Conservation (phyloP, 2,113 vertebrate species). For the Tinamus guttatus region DNA sequence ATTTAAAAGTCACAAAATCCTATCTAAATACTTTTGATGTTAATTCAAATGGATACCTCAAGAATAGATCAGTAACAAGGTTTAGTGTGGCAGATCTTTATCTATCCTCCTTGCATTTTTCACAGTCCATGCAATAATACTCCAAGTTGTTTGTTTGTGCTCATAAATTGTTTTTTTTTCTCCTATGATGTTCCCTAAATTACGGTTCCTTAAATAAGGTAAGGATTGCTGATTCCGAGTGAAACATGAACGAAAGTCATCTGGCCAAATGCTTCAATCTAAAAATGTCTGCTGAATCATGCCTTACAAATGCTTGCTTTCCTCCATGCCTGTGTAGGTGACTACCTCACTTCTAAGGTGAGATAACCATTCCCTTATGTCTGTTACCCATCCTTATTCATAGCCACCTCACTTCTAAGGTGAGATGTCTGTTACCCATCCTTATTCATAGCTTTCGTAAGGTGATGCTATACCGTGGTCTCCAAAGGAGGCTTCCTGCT, state of each 20-base stretch:
- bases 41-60: not conserved
- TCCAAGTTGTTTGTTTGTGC: not conserved
- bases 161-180: not conserved
- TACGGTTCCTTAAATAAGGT: not conserved
- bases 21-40: not conserved
- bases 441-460: not conserved
- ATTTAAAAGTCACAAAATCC: not conserved
- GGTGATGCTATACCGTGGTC: not conserved
- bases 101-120: fast-evolving
- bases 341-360: not conserved
- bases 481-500: not conserved
- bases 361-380: not conserved
- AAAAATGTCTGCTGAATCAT: not conserved
- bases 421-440: not conserved
- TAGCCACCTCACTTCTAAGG: not conserved
- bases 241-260: not conserved
- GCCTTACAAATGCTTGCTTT: not conserved
- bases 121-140: not conserved
- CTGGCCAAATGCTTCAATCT: not conserved
- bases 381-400: not conserved
- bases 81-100: not conserved
- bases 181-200: not conserved
- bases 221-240: not conserved
- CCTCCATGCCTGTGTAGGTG: not conserved
- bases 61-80: constrained; percentile 4